A percentile compares a stretch with the other conserved stretches of the same genome.
Conservation (phyloP, 2,797 vertebrate species). For the Chromis chromis region DNA sequence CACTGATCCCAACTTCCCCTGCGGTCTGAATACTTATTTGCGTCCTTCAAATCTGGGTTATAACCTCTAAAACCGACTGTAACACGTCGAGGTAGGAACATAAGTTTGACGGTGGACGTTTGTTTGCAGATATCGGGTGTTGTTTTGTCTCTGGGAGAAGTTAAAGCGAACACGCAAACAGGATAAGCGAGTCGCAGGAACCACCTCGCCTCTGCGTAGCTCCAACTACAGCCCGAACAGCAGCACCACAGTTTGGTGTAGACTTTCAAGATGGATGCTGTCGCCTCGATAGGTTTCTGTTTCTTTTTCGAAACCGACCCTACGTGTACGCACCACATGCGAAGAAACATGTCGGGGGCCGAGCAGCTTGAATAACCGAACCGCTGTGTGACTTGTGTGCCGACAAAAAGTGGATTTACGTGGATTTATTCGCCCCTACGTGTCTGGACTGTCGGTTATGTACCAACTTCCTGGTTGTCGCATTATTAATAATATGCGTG, state of each 20-base stretch:
- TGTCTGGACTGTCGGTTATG: conserved; percentile 12
- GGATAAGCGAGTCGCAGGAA: conserved; percentile 15
- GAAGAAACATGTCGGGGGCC: neutral
- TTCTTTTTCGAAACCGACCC: conserved; percentile 70
- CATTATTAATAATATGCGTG: conserved; percentile 44
- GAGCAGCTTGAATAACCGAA: fast-evolving
- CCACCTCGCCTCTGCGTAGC: neutral
- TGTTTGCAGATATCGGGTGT: neutral
- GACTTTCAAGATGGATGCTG: conserved; percentile 81
- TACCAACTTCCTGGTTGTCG: conserved; percentile 80
- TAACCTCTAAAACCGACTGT: neutral
- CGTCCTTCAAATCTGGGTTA: neutral
- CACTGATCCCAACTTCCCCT: conserved; percentile 1
- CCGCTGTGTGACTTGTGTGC: fast-evolving
- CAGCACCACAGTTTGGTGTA: conserved; percentile 28
- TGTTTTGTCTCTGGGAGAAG: neutral
- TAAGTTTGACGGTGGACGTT: neutral
- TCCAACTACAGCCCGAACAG: neutral
- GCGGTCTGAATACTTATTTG: neutral
- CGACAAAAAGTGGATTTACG: neutral
- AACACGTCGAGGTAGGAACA: neutral
- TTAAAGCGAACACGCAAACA: neutral
- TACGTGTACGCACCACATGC: fast-evolving
- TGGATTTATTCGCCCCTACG: neutral
- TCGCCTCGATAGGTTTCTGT: conserved; percentile 78